These are phyloP conservation scores for Erpornis zantholeuca DNA, from an alignment of 2,113 vertebrate genomes.

Conservation along the genomic window DNA sequence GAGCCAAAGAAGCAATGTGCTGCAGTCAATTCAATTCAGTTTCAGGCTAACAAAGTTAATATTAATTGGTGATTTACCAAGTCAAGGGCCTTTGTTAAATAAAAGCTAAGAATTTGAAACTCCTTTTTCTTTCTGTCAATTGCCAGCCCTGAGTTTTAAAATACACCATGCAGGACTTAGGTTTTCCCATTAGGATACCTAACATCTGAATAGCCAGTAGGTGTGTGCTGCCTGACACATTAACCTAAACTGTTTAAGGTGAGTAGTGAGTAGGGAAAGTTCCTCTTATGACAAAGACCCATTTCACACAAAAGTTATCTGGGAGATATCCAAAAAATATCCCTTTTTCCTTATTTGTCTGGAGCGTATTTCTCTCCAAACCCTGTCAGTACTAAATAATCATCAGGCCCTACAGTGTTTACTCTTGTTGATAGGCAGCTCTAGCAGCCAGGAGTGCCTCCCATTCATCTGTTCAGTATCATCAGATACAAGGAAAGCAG, in stretches of 20 bases:
- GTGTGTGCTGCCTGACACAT: not conserved
- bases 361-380: not conserved
- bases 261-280: not conserved
- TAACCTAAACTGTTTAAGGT: not conserved
- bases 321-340: not conserved
- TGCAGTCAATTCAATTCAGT: slow-evolving; percentile 57
- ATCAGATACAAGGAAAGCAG: not conserved
- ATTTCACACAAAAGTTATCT: not conserved
- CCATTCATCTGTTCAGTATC: slow-evolving; percentile 27
- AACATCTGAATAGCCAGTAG: not conserved
- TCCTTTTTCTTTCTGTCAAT: not conserved
- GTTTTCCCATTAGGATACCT: not conserved
- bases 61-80: slow-evolving; percentile 61
- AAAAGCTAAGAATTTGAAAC: slow-evolving; percentile 10
- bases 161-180: not conserved
- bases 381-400: slow-evolving; percentile 21
- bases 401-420: not conserved
- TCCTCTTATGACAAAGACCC: not conserved
- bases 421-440: not conserved
- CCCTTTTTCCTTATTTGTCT: not conserved
- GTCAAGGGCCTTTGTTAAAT: slow-evolving; percentile 50
- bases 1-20: slow-evolving; percentile 28
- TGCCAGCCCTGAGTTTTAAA: slow-evolving; percentile 19
- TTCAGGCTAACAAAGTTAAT: slow-evolving; percentile 58
- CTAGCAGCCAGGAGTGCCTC: not conserved